These are phyloP conservation scores for Rhynchophorus ferrugineus DNA, from an alignment of 1,140 invertebrate species.

Conservation along the genomic window DNA sequence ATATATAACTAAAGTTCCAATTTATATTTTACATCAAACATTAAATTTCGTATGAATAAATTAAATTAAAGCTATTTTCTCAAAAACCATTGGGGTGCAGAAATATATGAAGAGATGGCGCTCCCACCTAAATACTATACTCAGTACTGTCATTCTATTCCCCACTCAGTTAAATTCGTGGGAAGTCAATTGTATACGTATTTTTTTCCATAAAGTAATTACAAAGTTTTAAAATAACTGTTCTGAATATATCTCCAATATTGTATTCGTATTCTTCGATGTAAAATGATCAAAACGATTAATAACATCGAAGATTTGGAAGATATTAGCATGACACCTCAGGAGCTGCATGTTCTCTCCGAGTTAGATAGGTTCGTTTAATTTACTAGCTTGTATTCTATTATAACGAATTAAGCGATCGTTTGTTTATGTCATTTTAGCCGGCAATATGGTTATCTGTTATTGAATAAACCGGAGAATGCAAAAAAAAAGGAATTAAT, in stretches of 20 bases:
- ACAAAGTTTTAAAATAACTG: neutral
- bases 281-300: constrained; percentile 24
- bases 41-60: no score
- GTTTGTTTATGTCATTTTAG: constrained; percentile 48
- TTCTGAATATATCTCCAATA: neutral
- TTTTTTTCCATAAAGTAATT: neutral
- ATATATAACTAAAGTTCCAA: no score
- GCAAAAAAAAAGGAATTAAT: constrained; percentile 67
- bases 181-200: neutral
- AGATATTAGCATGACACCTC: constrained; percentile 47
- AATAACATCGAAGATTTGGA: constrained; percentile 20
- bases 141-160: no score
- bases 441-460: constrained; percentile 79
- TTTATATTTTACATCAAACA: no score
- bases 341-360: constrained; percentile 74
- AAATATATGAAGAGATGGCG: no score
- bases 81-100: no score
- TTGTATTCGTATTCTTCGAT: neutral
- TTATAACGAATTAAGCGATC: constrained; percentile 4
- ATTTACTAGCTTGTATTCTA: neutral
- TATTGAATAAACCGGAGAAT: constrained; percentile 68
- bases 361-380: constrained; percentile 73
- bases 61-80: no score
- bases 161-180: neutral
- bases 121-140: no score